Percentiles rank a stretch among this genome's conserved stretches.
Conservation (phyloP, 2,888 invertebrate species). For the Strigamia transsilvanica region DNA sequence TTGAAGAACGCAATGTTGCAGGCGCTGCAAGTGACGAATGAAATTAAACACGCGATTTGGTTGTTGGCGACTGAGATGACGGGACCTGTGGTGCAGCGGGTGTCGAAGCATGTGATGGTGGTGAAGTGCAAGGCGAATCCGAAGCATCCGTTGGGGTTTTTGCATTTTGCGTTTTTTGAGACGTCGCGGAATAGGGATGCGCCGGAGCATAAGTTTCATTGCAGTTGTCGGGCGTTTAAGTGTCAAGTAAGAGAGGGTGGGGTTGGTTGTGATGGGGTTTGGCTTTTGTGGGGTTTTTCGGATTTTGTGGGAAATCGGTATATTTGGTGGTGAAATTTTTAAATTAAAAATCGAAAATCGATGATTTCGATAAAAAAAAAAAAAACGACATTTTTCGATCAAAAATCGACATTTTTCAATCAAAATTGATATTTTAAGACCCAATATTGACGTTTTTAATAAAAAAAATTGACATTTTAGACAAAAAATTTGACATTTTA, state of each 20-base stretch:
- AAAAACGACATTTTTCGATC: too few relatives aligned
- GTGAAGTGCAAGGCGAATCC: conserved; percentile 74
- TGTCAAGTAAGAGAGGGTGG: background rate
- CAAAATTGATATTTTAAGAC: too few relatives aligned
- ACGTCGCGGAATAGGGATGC: conserved; percentile 60
- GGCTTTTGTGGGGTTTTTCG: too few relatives aligned
- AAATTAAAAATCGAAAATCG: too few relatives aligned
- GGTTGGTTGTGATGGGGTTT: too few relatives aligned
- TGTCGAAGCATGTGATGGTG: conserved; percentile 76
- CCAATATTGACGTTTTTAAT: too few relatives aligned
- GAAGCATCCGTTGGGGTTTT: conserved; percentile 75
- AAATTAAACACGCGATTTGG: conserved; percentile 72
- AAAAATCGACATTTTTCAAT: too few relatives aligned
- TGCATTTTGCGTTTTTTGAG: conserved; percentile 72
- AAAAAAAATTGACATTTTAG: too few relatives aligned
- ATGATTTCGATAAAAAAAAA: too few relatives aligned
- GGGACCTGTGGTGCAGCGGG: conserved; percentile 74
- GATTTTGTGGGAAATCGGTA: too few relatives aligned
- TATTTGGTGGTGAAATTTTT: too few relatives aligned
- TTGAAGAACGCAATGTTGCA: conserved; percentile 72
- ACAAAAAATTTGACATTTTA: too few relatives aligned
- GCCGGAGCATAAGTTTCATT: conserved; percentile 69
- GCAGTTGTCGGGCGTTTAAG: conserved; percentile 70
- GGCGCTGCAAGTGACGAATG: conserved; percentile 70
- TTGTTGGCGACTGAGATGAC: conserved; percentile 70